Base-by-base conservation (phyloP, 2,888 invertebrate species). In the Euspilapteryx auroguttella region DNA sequence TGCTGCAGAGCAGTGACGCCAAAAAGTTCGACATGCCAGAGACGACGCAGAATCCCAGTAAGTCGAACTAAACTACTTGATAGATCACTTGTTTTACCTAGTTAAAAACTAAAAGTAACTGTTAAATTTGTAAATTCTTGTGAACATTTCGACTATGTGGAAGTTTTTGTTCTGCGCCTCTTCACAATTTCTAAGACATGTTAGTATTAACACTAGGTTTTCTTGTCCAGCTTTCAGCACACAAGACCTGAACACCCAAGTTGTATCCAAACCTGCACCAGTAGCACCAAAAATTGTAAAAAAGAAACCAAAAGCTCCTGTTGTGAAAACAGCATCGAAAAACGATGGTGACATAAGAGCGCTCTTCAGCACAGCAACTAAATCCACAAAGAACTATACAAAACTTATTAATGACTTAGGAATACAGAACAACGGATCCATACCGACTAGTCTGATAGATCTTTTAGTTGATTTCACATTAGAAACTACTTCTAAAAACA, bases 291-390 rank as follows among this genome's bases (percentile, higher is more conserved):
- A 64, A 45, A 49, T 38, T 28, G 34, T 41, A 23, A 66, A 55
- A 45, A 59, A 49, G 40, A 62, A 56, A 41, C 45, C 44, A 21
- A 64, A 58, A 39, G 12, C 32, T 3, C 7, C 41, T 1, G 9
- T 35, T 12, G 12, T 33, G 3, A 69, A 64, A 41, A 57, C 66
- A 8, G 61, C 59, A 1, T 43, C 35, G 3, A 64, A 68, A 49
- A 64, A 55, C 54, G 48, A 79, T 44, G 66, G 76, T 1, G 81
- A 82, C 32, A 80, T 82, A 15, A 55, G 81, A 45, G 69, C 73
- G 27, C 56, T 82, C 34, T 81, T 82, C 27, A 62, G 65, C 34
- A 62, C 65, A 7, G 55, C 54, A 1, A 71, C 65, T 0, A 76
- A 65, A 45, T 65, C 66, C n/a, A 69, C 65, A 9, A 61, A 66